Evolutionary conservation across 2,888 invertebrate genomes (phyloP).

Genomic region (Anaspis maculata): DNA sequence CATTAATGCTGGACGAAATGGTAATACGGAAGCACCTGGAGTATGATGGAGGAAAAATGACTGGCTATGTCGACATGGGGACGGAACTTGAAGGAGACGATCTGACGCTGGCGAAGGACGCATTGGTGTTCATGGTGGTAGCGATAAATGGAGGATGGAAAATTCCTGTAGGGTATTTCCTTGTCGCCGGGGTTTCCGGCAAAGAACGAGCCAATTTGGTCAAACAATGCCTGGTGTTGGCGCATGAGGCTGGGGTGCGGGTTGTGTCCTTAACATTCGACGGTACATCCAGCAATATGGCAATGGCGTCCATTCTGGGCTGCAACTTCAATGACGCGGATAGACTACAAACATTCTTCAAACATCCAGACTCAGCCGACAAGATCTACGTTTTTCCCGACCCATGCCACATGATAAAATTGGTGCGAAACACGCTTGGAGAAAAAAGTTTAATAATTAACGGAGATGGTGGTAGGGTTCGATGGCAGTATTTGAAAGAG

Average conservation of each 20-base stretch:
- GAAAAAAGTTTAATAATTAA: constrained; percentile 14
- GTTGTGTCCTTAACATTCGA: constrained; percentile 11
- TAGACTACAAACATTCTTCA: constrained; percentile 2
- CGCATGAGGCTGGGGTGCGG: constrained; percentile 4
- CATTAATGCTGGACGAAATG: constrained; percentile 2
- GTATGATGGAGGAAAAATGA: neutral
- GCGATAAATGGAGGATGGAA: constrained; percentile 16
- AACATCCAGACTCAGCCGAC: constrained; percentile 1
- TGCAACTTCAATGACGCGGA: neutral
- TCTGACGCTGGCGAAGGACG: constrained; percentile 8
- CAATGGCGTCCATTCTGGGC: constrained; percentile 5
- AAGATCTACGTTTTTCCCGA: constrained; percentile 6
- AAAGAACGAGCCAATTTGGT: constrained; percentile 14
- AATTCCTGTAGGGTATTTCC: constrained; percentile 18
- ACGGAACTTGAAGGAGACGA: neutral
- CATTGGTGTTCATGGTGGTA: constrained; percentile 18
- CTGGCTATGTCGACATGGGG: constrained; percentile 1
- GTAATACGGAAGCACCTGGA: neutral
- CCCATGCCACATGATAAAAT: constrained; percentile 22
- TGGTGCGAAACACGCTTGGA: constrained; percentile 22
- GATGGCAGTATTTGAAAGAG: constrained; percentile 9
- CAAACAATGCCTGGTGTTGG: constrained; percentile 5
- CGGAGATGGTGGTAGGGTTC: constrained; percentile 6
- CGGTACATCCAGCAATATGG: constrained; percentile 6
- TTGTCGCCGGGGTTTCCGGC: constrained; percentile 13